Conservation (phyloP, 2,797 vertebrate species). For the Danio albolineatus region DNA sequence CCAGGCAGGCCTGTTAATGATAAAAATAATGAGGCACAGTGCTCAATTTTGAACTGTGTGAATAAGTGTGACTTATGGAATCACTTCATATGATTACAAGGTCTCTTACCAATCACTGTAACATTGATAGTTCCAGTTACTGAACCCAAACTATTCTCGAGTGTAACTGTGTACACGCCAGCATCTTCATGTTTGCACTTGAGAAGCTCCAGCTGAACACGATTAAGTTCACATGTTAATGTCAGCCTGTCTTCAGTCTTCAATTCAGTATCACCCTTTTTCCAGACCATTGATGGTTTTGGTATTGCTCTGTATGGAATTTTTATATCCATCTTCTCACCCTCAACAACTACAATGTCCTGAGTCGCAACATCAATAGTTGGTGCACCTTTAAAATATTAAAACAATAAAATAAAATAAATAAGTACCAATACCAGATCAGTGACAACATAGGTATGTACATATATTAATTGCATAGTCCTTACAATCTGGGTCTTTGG, state of each 20-base stretch:
- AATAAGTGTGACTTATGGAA: background rate
- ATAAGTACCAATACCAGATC: background rate
- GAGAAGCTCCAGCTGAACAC: conserved; percentile 87
- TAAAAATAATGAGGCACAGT: conserved; percentile 15
- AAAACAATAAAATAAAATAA: conserved; percentile 56
- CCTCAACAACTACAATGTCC: conserved; percentile 91
- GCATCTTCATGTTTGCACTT: conserved; percentile 87
- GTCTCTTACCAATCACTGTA: conserved; percentile 92
- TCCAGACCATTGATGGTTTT: conserved; percentile 90
- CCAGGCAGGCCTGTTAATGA: conserved; percentile 87
- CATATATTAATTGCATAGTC: background rate
- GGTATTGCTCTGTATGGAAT: conserved; percentile 93
- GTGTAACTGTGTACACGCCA: conserved; percentile 88
- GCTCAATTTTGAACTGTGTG: background rate
- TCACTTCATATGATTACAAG: background rate
- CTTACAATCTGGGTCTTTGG: conserved; percentile 97
- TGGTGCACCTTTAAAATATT: conserved; percentile 84
- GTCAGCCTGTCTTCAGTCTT: conserved; percentile 87
- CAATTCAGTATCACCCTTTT: conserved; percentile 89
- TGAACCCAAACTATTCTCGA: conserved; percentile 92
- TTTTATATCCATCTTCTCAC: conserved; percentile 91
- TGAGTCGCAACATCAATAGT: conserved; percentile 87
- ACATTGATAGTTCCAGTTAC: conserved; percentile 89
- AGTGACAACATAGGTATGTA: too few relatives aligned
- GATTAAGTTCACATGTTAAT: conserved; percentile 88